Evolutionary conservation across 2,888 invertebrate genomes (phyloP).

Genomic region (Amphimallon solstitiale): DNA sequence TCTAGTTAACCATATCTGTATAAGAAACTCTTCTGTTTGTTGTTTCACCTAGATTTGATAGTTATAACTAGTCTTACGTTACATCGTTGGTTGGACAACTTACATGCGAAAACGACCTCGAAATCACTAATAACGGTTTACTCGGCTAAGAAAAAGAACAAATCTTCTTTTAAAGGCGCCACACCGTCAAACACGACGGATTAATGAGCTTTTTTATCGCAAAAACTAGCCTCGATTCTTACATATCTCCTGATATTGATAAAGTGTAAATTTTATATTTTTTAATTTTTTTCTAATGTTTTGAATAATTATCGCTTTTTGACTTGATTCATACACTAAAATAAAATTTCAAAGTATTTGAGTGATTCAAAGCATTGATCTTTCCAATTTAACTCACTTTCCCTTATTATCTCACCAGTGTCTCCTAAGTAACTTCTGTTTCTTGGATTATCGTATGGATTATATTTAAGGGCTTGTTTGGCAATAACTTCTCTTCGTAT

Average conservation of each 20-base stretch:
- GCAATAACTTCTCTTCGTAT: too few relatives aligned
- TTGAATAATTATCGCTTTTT: too few relatives aligned
- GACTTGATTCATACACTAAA: too few relatives aligned
- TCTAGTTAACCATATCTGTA: background rate
- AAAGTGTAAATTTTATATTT: too few relatives aligned
- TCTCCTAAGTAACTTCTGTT: too few relatives aligned
- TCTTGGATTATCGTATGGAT: too few relatives aligned
- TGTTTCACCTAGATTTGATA: constrained; percentile 19
- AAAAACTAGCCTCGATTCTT: constrained; percentile 1
- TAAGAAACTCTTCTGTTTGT: background rate
- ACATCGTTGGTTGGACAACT: background rate
- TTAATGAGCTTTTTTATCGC: background rate
- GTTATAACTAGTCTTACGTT: background rate
- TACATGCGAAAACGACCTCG: background rate
- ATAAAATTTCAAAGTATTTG: too few relatives aligned
- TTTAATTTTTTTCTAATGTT: too few relatives aligned
- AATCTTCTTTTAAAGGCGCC: background rate
- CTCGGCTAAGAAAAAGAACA: background rate
- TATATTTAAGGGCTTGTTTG: too few relatives aligned
- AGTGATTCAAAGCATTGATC: too few relatives aligned
- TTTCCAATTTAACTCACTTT: too few relatives aligned
- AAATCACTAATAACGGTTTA: background rate
- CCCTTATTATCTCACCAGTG: too few relatives aligned
- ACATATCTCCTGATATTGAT: background rate
- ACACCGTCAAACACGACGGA: background rate